Evolutionary conservation across 2,888 invertebrate genomes (phyloP), one percentile per base, ranked within the genome.

Genomic region (Hybos culiciformis): DNA sequence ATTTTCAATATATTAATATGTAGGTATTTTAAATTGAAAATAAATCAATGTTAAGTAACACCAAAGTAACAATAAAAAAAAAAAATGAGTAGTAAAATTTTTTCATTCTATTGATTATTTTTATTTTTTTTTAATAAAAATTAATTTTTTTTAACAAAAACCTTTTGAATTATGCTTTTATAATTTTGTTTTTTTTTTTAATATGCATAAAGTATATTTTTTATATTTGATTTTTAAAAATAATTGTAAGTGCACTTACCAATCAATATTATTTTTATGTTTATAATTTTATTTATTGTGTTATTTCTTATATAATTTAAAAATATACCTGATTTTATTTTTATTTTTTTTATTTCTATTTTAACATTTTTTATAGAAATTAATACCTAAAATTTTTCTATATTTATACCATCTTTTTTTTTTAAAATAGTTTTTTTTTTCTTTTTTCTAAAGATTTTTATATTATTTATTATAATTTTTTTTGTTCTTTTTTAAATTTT

Each of bases 171-270:
- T 48, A 46, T 46, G 31, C 39, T 46, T 43, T 37, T 45, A 40
- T 17, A 4, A 14, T 15, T n/a, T n/a, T n/a, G n/a, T n/a, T n/a
- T n/a, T n/a, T n/a, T n/a, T n/a, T n/a, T n/a, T n/a, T n/a, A n/a
- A 26, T 26, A 26, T 26, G 12, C 4, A 5, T 26, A 12, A 26
- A 29, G 12, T 7, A 20, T n/a, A 4, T 20, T 8, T 21, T 21
- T 6, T 7, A 20, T 36, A 36, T 36, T 36, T 21, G 36, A n/a
- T 36, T 20, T 19, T 36, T 36, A 20, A 36, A 19, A 36, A 20
- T 36, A 36, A 20, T 32, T 57, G 60, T 64, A 63, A 63, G 64
- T 64, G 64, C 63, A 64, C 64, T 63, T 63, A 61, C 64, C 63
- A 64, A 36, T 20, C 36, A 36, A n/a, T 36, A 36, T 36, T 36